Percentiles rank a stretch among this genome's conserved stretches.
These are phyloP conservation scores for Drosophila bunnanda DNA, from an alignment of 2,888 invertebrate species.

Conservation along the genomic window DNA sequence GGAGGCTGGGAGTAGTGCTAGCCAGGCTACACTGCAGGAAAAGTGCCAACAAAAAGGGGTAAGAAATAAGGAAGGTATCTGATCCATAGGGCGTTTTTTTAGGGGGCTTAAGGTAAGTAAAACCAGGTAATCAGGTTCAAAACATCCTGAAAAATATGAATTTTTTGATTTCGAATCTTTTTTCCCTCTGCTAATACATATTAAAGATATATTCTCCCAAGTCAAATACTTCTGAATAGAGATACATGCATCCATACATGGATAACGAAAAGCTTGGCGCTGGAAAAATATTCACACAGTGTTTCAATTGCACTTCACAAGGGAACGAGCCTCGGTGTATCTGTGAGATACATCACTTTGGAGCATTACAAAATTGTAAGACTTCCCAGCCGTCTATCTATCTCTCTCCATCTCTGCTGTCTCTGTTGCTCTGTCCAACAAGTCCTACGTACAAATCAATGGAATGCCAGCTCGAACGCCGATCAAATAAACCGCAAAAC, in stretches of 20 bases:
- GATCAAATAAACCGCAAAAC: constrained; percentile 74
- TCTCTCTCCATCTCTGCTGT: constrained; percentile 9
- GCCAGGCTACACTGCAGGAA: constrained; percentile 10
- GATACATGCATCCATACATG: constrained; percentile 46
- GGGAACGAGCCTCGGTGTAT: constrained; percentile 41
- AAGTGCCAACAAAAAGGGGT: background rate
- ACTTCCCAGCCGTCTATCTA: constrained; percentile 42
- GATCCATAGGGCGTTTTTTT: background rate
- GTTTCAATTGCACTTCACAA: constrained; percentile 62
- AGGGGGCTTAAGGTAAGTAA: background rate
- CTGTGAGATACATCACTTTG: constrained; percentile 35
- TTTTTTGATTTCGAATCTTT: background rate
- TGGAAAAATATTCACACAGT: constrained; percentile 66
- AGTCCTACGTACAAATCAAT: constrained; percentile 66
- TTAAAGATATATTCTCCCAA: constrained; percentile 43
- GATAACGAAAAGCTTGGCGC: constrained; percentile 19
- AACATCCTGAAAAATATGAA: no score
- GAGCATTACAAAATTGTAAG: constrained; percentile 63
- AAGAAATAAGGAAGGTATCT: background rate
- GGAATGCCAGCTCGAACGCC: constrained; percentile 67
- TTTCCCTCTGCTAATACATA: constrained; percentile 47
- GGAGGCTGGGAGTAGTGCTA: constrained; percentile 11
- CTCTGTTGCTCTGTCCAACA: constrained; percentile 15
- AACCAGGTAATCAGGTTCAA: no score
- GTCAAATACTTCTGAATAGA: constrained; percentile 12